phyloP scores from a whole-genome alignment of 2,888 invertebrate genomes.

The Tuberolachnus salignus region DNA sequence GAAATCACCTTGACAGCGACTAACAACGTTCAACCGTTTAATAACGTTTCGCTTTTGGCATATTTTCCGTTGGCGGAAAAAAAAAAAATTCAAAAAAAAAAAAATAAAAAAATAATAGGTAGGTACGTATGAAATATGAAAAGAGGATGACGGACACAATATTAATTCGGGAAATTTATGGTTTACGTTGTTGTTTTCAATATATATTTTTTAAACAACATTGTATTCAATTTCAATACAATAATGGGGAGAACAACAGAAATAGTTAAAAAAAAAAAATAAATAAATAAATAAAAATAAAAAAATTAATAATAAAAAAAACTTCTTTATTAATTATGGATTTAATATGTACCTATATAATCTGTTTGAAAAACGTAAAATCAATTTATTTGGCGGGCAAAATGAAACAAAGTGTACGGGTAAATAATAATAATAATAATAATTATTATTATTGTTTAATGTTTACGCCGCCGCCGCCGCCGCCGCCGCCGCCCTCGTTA shows the following conservation, averaged over 20 bases:
- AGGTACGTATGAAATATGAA: too few relatives aligned
- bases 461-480: too few relatives aligned
- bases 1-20: neutral
- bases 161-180: conserved; percentile 12
- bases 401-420: neutral
- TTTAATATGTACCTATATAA: neutral
- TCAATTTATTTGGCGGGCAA: too few relatives aligned
- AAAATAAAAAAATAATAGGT: too few relatives aligned
- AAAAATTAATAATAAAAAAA: too few relatives aligned
- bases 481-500: too few relatives aligned
- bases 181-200: neutral
- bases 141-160: neutral
- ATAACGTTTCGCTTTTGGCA: neutral
- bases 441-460: too few relatives aligned
- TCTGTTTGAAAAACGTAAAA: neutral
- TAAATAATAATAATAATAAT: neutral
- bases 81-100: neutral
- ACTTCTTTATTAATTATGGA: neutral
- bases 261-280: too few relatives aligned
- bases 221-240: neutral
- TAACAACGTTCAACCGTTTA: neutral
- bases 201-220: neutral
- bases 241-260: too few relatives aligned
- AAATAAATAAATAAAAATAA: too few relatives aligned
- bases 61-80: neutral